Evolutionary conservation across 2,797 vertebrate genomes (phyloP).

Genomic region (Dallia pectoralis): DNA sequence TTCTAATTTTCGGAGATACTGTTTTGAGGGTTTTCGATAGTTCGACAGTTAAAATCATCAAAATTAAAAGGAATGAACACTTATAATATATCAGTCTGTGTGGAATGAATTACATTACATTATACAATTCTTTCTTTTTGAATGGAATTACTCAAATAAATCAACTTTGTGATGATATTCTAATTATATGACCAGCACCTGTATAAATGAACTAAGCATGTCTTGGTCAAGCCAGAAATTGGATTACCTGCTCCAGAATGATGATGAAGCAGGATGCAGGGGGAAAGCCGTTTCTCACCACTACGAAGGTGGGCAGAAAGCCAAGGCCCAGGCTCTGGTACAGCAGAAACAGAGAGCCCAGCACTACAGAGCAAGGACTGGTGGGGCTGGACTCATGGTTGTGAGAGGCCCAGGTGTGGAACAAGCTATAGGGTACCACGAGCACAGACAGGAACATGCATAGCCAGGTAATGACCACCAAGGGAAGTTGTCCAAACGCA

Average conservation of each 20-base stretch:
- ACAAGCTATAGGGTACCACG: constrained; percentile 82
- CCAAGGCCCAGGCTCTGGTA: constrained; percentile 85
- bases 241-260: constrained; percentile 87
- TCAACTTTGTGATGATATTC: no score
- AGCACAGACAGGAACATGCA: constrained; percentile 88
- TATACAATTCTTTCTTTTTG: no score
- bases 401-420: constrained; percentile 81
- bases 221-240: not conserved
- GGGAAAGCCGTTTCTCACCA: constrained; percentile 79
- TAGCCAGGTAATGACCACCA: constrained; percentile 88
- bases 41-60: no score
- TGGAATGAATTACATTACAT: no score
- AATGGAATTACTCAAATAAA: no score
- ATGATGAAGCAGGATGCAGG: constrained; percentile 89
- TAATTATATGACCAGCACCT: no score
- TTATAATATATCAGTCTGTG: no score
- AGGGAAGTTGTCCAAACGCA: constrained; percentile 85
- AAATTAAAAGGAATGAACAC: no score
- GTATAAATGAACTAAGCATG: not conserved
- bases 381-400: constrained; percentile 70
- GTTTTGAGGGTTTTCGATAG: no score
- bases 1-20: no score
- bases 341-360: constrained; percentile 74
- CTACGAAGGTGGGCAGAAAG: constrained; percentile 81
- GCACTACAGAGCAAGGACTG: constrained; percentile 67